A percentile compares a stretch with the other conserved stretches of the same genome.
These are phyloP conservation scores for Malurus melanocephalus DNA, from an alignment of 2,113 vertebrate genomes.

Conservation along the genomic window DNA sequence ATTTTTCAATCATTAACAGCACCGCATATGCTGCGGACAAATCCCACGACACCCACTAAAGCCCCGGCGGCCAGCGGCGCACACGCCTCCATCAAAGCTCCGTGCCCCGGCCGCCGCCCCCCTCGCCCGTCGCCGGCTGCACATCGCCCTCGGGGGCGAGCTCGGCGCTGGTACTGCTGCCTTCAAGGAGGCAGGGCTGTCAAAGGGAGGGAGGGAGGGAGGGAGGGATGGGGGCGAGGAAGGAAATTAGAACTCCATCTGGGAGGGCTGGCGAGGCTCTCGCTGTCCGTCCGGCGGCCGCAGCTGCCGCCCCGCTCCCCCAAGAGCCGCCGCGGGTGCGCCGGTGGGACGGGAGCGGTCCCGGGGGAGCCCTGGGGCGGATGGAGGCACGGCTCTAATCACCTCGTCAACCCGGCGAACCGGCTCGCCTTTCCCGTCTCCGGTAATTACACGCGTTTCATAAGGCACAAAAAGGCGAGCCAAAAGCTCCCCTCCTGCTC, in stretches of 20 bases:
- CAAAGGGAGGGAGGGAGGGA: not conserved
- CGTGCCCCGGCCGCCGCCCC: not conserved
- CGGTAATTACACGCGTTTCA: not conserved
- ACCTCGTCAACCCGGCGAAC: conserved; percentile 2
- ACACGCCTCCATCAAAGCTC: conserved; percentile 64
- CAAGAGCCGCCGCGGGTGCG: not conserved
- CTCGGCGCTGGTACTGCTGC: not conserved
- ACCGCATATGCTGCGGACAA: conserved; percentile 88
- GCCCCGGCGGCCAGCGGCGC: conserved; percentile 62
- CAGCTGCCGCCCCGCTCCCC: conserved; percentile 56
- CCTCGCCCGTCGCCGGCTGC: not conserved
- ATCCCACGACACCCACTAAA: conserved; percentile 75
- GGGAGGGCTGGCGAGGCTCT: conserved; percentile 35
- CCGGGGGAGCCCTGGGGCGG: conserved; percentile 51
- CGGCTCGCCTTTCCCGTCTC: not conserved
- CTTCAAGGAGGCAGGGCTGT: not conserved
- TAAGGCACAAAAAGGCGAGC: not conserved
- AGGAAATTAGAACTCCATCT: conserved; percentile 62
- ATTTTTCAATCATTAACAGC: conserved; percentile 93
- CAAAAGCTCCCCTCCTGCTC: conserved; percentile 4
- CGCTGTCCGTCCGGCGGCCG: not conserved
- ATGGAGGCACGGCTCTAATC: conserved; percentile 57
- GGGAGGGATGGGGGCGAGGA: not conserved
- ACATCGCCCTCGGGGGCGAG: not conserved
- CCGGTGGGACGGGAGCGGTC: conserved; percentile 51